phyloP scores from a whole-genome alignment of 1,140 invertebrate genomes.

The Drosophila gunungcola region DNA sequence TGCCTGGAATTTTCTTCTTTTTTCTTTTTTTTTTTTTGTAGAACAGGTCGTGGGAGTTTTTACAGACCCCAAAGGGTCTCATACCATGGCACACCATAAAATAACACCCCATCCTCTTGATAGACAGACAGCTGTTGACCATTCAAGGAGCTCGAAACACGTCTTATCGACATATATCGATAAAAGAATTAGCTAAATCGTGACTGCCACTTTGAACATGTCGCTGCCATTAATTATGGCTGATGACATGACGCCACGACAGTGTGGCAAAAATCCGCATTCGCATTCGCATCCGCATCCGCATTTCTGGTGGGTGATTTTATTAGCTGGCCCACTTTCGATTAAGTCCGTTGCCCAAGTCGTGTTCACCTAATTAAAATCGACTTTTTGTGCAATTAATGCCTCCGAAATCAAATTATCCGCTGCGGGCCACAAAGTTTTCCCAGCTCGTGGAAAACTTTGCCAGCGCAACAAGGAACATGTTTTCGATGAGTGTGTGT shows the following conservation, averaged over 20 bases:
- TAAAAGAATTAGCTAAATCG: conserved; percentile 84
- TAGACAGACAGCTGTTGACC: conserved; percentile 44
- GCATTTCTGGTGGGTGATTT: conserved; percentile 64
- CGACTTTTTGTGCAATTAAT: conserved; percentile 81
- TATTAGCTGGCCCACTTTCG: conserved; percentile 70
- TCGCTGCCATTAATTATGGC: conserved; percentile 84
- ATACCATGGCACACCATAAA: background rate
- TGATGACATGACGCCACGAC: conserved; percentile 67
- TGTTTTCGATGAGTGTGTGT: conserved; percentile 4
- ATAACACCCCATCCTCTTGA: background rate
- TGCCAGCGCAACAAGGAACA: conserved; percentile 36
- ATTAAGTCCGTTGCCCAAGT: conserved; percentile 53
- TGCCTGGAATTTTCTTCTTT: conserved; percentile 32
- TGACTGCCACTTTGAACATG: conserved; percentile 79
- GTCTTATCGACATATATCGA: conserved; percentile 82
- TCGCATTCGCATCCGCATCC: conserved; percentile 14
- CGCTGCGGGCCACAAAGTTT: conserved; percentile 32
- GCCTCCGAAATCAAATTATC: conserved; percentile 77
- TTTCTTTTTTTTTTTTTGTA: background rate
- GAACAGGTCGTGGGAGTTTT: conserved; percentile 11
- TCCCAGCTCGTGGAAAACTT: conserved; percentile 45
- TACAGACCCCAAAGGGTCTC: conserved; percentile 7
- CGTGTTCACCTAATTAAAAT: conserved; percentile 76
- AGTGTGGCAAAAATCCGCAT: conserved; percentile 9
- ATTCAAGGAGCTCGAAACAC: conserved; percentile 38